Conservation (phyloP, 1,140 invertebrate genomes). For the Ceratina calcarata region DNA sequence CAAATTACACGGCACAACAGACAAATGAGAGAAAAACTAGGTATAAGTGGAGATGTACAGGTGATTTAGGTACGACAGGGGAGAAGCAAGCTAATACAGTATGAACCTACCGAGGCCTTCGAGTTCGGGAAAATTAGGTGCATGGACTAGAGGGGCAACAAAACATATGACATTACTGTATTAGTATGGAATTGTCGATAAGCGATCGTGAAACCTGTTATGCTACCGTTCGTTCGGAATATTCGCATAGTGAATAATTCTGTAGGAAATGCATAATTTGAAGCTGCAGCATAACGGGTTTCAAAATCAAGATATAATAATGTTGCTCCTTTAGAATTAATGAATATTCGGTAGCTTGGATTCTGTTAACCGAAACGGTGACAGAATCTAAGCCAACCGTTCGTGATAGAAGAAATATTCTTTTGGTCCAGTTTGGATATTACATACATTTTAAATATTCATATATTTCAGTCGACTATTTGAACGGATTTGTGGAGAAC, state of each 20-base stretch:
- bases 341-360: not conserved
- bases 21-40: conserved; percentile 1
- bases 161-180: conserved; percentile 78
- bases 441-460: not conserved
- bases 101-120: conserved; percentile 86
- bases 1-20: not conserved
- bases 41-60: not conserved
- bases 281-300: conserved; percentile 51
- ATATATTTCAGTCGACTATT: not conserved
- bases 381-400: conserved; percentile 19
- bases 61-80: conserved; percentile 47
- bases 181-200: conserved; percentile 72
- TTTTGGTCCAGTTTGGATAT: conserved; percentile 12
- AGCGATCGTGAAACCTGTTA: conserved; percentile 65
- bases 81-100: conserved; percentile 76
- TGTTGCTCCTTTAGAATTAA: conserved; percentile 35
- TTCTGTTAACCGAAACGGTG: not conserved
- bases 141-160: conserved; percentile 84
- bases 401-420: conserved; percentile 12
- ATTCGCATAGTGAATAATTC: not conserved
- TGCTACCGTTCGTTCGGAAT: conserved; percentile 6
- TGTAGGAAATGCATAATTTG: not conserved
- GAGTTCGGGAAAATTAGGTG: conserved; percentile 85
- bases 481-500: conserved; percentile 8
- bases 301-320: conserved; percentile 52